phyloP scores from a whole-genome alignment of 2,888 invertebrate genomes.

The Papilio protenor region DNA sequence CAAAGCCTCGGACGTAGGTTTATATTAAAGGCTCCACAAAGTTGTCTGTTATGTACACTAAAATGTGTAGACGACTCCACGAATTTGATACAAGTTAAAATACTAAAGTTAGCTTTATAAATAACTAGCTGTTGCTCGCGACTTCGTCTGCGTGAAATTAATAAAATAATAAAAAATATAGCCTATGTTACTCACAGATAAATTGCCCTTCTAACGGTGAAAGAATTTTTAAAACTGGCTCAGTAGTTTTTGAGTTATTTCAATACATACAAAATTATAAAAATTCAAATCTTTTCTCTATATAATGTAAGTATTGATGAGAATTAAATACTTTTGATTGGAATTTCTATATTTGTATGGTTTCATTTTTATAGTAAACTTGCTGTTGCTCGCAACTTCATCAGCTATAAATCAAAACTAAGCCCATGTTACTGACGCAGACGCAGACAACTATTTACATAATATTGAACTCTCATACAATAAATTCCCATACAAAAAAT shows the following conservation, averaged over 20 bases:
- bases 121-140: no score
- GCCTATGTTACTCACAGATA: no score
- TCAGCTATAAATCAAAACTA: no score
- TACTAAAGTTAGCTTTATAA: background rate
- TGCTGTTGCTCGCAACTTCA: no score
- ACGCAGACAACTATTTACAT: background rate
- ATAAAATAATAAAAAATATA: background rate
- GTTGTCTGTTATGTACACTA: slow-evolving; percentile 15
- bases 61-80: background rate
- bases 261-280: no score
- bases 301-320: no score
- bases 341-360: no score
- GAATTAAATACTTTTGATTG: no score
- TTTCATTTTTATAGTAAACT: no score
- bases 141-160: background rate
- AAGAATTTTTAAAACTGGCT: background rate
- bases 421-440: no score
- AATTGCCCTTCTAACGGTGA: no score
- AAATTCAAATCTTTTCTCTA: no score
- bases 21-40: slow-evolving; percentile 12
- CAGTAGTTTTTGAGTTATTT: background rate
- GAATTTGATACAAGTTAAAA: slow-evolving; percentile 27
- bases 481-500: background rate
- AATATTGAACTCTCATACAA: background rate
- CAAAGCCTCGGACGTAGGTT: slow-evolving; percentile 3